phyloP scores from a whole-genome alignment of 1,140 invertebrate species.

The Nilaparvata lugens region DNA sequence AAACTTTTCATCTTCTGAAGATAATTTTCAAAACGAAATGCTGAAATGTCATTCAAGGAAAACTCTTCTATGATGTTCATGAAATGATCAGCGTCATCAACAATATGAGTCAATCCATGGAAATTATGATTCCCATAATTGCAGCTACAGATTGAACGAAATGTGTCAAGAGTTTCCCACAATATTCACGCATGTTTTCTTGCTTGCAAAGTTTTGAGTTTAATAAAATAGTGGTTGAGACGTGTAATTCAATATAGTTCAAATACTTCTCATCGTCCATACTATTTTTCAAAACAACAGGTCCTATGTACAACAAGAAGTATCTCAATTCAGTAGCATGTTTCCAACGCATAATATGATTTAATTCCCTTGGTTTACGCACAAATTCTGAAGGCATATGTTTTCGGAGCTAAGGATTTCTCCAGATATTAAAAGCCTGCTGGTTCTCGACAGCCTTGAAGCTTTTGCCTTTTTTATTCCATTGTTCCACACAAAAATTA shows the following conservation, averaged over 20 bases:
- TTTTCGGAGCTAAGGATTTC: background rate
- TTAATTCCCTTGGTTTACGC: slow-evolving; percentile 11
- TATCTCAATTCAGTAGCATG: slow-evolving; percentile 11
- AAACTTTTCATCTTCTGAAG: slow-evolving; percentile 6
- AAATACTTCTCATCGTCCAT: background rate
- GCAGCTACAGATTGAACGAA: background rate
- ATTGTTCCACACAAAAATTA: background rate
- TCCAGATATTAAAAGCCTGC: background rate
- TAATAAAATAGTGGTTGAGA: background rate
- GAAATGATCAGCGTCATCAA: slow-evolving; percentile 1
- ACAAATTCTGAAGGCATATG: slow-evolving; percentile 12
- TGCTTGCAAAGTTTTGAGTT: slow-evolving; percentile 1
- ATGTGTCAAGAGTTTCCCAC: background rate
- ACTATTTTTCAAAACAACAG: background rate
- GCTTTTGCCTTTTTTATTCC: background rate
- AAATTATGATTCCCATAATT: slow-evolving; percentile 6
- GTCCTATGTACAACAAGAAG: slow-evolving; percentile 7
- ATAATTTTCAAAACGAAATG: slow-evolving; percentile 1
- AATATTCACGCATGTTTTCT: background rate
- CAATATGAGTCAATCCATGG: background rate
- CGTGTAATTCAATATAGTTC: background rate
- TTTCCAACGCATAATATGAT: slow-evolving; percentile 12
- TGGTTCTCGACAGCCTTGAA: background rate
- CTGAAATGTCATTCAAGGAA: no score
- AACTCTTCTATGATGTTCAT: no score